A percentile compares a stretch with the other conserved stretches of the same genome.
These are phyloP conservation scores for Pluvialis apricaria DNA, from an alignment of 2,113 vertebrate species.

Conservation along the genomic window DNA sequence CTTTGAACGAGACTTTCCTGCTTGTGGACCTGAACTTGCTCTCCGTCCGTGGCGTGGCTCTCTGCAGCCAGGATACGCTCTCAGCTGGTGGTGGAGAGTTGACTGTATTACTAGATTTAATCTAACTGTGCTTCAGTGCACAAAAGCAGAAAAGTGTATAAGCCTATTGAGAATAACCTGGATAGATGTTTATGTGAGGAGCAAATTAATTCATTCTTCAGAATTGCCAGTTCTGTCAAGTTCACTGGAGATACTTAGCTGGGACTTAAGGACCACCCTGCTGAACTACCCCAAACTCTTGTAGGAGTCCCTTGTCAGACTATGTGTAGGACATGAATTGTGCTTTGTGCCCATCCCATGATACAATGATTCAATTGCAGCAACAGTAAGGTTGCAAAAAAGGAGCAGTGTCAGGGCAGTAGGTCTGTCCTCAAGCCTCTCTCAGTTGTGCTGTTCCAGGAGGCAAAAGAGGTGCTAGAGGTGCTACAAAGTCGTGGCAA, in stretches of 20 bases:
- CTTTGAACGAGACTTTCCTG: background rate
- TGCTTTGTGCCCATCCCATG: background rate
- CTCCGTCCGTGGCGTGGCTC: accelerated
- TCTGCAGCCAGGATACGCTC: background rate
- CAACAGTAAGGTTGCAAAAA: background rate
- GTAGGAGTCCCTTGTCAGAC: background rate
- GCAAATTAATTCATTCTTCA: background rate
- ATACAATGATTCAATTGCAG: background rate
- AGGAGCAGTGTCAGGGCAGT: background rate
- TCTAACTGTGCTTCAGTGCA: background rate
- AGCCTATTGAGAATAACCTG: background rate
- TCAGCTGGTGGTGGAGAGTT: background rate
- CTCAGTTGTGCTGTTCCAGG: background rate
- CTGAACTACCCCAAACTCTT: background rate
- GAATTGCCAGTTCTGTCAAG: background rate
- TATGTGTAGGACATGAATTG: background rate
- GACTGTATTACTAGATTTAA: background rate
- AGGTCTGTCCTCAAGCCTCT: background rate
- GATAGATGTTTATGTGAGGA: background rate
- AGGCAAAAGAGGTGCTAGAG: background rate
- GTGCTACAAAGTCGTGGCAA: background rate
- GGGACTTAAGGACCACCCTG: background rate
- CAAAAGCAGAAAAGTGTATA: background rate
- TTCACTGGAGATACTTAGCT: background rate
- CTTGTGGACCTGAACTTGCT: background rate